Evolutionary conservation across 2,797 vertebrate species (phyloP).

Genomic region (Emys orbicularis): DNA sequence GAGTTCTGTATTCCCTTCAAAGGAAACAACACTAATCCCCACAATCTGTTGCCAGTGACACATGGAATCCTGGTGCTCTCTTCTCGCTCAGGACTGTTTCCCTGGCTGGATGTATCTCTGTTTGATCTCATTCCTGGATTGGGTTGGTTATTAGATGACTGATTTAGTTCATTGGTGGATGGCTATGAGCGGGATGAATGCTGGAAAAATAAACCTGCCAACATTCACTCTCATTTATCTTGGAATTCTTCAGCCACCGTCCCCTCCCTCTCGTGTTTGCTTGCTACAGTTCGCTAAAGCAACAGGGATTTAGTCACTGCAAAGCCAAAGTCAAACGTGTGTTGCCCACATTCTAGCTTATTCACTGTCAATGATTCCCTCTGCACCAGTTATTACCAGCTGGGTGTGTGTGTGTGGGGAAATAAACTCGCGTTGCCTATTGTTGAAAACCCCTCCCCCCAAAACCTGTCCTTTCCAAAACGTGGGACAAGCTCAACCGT

Average conservation of each 20-base stretch:
- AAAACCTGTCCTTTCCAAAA: neutral
- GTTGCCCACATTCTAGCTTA: neutral
- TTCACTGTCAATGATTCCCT: too few relatives aligned
- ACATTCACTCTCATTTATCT: neutral
- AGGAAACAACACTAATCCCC: neutral
- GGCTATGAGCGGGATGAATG: neutral
- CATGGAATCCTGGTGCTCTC: neutral
- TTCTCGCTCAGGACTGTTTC: neutral
- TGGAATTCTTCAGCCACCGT: neutral
- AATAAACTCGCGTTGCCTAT: neutral
- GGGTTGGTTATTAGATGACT: neutral
- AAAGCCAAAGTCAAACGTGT: neutral
- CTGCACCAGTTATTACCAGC: neutral
- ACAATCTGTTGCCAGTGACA: neutral
- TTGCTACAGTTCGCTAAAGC: neutral
- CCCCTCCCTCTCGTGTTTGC: neutral
- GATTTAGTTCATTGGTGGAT: neutral
- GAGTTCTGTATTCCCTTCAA: neutral
- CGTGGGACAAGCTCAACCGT: neutral
- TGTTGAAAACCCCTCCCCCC: neutral
- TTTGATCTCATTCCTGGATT: neutral
- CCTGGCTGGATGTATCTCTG: neutral
- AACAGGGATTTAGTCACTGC: neutral
- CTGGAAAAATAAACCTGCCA: neutral
- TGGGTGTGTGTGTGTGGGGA: accelerated